Conservation (phyloP, 2,113 vertebrate species). For the Phylloscopus whistleri region DNA sequence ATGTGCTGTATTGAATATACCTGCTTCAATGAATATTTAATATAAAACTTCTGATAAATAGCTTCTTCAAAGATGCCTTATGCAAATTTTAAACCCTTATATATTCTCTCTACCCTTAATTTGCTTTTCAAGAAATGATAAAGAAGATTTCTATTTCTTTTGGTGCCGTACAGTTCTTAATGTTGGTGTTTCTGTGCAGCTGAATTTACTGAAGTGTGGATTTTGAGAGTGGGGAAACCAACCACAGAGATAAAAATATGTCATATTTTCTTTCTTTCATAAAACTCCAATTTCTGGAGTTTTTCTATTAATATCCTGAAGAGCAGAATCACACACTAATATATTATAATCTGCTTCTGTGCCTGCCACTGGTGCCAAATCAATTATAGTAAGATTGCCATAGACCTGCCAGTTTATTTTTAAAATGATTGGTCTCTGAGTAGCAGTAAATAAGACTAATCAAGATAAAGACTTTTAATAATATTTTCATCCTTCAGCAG, state of each 20-base stretch:
- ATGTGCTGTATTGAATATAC: background rate
- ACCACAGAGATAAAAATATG: background rate
- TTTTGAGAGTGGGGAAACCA: background rate
- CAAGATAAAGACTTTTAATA: background rate
- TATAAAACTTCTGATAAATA: background rate
- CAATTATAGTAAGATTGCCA: background rate
- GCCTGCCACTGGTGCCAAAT: background rate
- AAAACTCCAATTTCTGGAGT: background rate
- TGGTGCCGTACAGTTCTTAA: background rate
- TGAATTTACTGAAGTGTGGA: background rate
- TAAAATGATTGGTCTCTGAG: background rate
- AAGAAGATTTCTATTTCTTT: background rate
- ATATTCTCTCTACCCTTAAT: background rate
- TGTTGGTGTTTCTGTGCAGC: background rate
- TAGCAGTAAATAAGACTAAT: conserved; percentile 47
- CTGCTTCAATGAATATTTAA: background rate
- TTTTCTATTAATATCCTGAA: background rate
- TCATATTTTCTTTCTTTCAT: background rate
- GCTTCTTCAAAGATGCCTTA: background rate
- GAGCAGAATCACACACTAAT: background rate
- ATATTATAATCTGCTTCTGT: background rate
- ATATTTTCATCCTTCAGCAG: background rate
- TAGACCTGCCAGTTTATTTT: background rate
- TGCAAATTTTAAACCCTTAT: background rate
- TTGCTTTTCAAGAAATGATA: background rate